Evolutionary conservation across 92 coral and sea anemone species (phyloP).

Genomic region (Porites evermanni): DNA sequence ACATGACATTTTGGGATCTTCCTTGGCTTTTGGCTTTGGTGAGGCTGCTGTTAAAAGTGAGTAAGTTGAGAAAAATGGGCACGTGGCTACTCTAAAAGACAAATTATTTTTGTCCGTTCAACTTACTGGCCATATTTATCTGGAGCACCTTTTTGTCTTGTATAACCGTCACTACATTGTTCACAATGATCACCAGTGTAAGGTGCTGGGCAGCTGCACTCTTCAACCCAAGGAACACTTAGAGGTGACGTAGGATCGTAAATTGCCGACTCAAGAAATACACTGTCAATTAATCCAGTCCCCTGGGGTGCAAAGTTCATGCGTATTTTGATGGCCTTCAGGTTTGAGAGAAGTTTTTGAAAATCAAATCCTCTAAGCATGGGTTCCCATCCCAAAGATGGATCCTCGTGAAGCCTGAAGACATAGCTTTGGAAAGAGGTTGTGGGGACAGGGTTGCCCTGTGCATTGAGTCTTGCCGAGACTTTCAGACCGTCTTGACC

Average conservation of each 20-base stretch:
- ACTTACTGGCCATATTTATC: constrained; percentile 88
- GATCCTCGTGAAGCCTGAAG: constrained; percentile 92
- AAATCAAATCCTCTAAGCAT: constrained; percentile 81
- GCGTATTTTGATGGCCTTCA: constrained; percentile 73
- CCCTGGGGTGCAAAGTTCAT: constrained; percentile 98
- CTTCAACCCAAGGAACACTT: constrained; percentile 94
- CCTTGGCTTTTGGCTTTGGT: no score
- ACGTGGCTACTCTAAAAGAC: no score
- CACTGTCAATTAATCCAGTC: constrained; percentile 92
- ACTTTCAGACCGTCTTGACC: constrained; percentile 78
- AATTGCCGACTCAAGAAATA: constrained; percentile 84
- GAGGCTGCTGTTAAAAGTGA: no score
- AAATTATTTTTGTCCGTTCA: not conserved
- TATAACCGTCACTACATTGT: constrained; percentile 83
- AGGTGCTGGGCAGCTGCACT: constrained; percentile 90
- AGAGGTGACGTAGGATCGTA: constrained; percentile 71
- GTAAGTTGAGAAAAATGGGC: no score
- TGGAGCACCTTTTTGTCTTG: constrained; percentile 61
- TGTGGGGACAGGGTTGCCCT: constrained; percentile 82
- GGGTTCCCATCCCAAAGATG: constrained; percentile 93
- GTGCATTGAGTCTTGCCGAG: constrained; percentile 77
- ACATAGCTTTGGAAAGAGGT: constrained; percentile 82
- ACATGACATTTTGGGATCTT: no score
- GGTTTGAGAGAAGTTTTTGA: constrained; percentile 82
- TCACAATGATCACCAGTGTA: constrained; percentile 86